phyloP scores from a whole-genome alignment of 2,888 invertebrate species.

The Torymus texanus region DNA sequence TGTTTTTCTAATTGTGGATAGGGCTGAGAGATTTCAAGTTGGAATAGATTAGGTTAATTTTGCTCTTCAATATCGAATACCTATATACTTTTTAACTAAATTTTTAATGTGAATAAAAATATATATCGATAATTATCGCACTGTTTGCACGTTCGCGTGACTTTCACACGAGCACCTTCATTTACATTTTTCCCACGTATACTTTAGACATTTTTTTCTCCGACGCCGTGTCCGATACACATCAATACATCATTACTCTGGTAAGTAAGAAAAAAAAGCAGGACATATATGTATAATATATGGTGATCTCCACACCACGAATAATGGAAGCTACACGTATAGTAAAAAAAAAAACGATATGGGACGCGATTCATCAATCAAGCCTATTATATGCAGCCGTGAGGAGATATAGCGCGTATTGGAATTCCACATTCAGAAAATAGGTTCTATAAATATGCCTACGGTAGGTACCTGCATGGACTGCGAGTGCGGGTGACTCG shows the following conservation, averaged over 20 bases:
- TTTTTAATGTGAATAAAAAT: too few species aligned
- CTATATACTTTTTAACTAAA: too few species aligned
- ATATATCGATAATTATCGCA: slow-evolving; percentile 9
- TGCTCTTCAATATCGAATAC: too few species aligned
- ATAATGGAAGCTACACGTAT: neutral
- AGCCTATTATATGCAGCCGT: neutral
- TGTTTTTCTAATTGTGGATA: too few species aligned
- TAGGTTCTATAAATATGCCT: slow-evolving; percentile 47
- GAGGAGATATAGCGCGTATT: neutral
- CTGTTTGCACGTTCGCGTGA: neutral
- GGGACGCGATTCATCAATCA: slow-evolving; percentile 27
- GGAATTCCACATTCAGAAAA: slow-evolving; percentile 4
- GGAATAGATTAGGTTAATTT: too few species aligned
- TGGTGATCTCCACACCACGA: neutral
- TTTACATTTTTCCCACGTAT: neutral
- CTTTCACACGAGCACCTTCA: neutral
- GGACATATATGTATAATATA: neutral
- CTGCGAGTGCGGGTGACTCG: slow-evolving; percentile 69
- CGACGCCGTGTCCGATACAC: neutral
- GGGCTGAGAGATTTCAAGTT: too few species aligned
- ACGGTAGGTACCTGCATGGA: slow-evolving; percentile 68
- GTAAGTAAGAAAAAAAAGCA: slow-evolving; percentile 13
- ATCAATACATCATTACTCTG: slow-evolving; percentile 16
- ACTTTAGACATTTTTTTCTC: neutral
- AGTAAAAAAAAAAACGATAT: slow-evolving; percentile 13